Base-by-base conservation (phyloP, 1,140 invertebrate genomes). In the Paralvinella palmiformis region DNA sequence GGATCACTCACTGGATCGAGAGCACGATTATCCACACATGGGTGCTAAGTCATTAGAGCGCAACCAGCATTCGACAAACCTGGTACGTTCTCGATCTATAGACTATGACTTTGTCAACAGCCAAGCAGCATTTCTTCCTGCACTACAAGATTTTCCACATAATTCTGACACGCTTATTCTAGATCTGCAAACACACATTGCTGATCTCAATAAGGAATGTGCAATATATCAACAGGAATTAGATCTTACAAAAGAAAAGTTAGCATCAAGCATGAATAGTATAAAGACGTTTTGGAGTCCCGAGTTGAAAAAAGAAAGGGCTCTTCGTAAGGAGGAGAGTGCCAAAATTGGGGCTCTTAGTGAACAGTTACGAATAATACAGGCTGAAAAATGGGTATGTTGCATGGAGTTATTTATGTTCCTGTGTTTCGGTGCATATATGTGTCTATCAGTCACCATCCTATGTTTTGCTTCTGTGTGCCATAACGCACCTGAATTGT, bases 271-370 rank as follows among this genome's bases (percentile, higher is more conserved):
- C 73, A 98, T 98, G 95, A 95, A 98, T 82, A 95, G 92, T 81
- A 98, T 99, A 77, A 99, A 99, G 83, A 98, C 95, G 13, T 98
- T 99, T 83, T 99, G 96, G 96, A 96, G 93, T 79, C 96, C 96
- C 0, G 96, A 99, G 80, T 84, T 99, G 72, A 99, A 99, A 82
- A 98, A 97, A 83, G 96, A 98, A 82, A 83, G 96, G 63, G 92
- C 94, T 15, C 77, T 98, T 53, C 83, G 96, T 59, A 98, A 98
- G 81, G 96, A 99, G 81, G 96, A 99, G 82, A 94, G 91, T 74
- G 92, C 93, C 72, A 96, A 97, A 81, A 96, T 95, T 85, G 91
- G 89, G 76, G 86, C 96, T 72, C 92, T 98, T 80, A 96, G 94
- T 77, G 94, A 98, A 84, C 94, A 98, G 82, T 86, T 98, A 50